Percentiles rank a stretch among this genome's conserved stretches.
Conservation (phyloP, 2,888 invertebrate genomes). For the Lasius platythorax region DNA sequence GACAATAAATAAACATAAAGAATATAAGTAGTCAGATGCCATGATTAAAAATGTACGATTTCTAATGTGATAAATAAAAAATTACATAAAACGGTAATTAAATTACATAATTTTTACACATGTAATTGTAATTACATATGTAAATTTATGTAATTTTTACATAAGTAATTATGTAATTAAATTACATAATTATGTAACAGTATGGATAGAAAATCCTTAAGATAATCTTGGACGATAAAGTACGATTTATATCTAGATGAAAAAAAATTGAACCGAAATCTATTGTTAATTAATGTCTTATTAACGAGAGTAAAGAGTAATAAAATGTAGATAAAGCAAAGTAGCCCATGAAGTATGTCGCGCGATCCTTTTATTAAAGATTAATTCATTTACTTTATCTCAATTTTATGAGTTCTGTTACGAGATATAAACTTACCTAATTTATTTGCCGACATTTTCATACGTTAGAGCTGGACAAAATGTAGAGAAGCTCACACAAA, state of each 20-base stretch:
- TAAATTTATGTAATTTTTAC: no score
- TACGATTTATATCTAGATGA: not conserved
- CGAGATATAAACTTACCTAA: conserved; percentile 71
- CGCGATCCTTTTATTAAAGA: not conserved
- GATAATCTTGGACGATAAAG: not conserved
- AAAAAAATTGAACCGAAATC: not conserved
- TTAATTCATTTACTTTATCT: not conserved
- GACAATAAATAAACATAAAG: no score
- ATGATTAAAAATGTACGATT: no score
- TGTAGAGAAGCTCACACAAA: not conserved
- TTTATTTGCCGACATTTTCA: conserved; percentile 76
- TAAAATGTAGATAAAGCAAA: not conserved
- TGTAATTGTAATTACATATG: no score
- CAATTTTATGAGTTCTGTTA: not conserved
- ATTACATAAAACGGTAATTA: no score
- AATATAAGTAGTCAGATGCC: no score
- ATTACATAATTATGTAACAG: no score
- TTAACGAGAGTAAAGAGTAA: not conserved
- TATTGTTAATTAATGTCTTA: not conserved
- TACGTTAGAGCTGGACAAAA: not conserved
- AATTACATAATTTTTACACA: no score
- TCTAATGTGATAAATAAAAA: no score
- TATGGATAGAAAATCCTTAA: no score
- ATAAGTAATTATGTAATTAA: no score
- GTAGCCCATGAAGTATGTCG: not conserved